Evolutionary conservation across 2,797 vertebrate genomes (phyloP).

Genomic region (Protonibea diacanthus): DNA sequence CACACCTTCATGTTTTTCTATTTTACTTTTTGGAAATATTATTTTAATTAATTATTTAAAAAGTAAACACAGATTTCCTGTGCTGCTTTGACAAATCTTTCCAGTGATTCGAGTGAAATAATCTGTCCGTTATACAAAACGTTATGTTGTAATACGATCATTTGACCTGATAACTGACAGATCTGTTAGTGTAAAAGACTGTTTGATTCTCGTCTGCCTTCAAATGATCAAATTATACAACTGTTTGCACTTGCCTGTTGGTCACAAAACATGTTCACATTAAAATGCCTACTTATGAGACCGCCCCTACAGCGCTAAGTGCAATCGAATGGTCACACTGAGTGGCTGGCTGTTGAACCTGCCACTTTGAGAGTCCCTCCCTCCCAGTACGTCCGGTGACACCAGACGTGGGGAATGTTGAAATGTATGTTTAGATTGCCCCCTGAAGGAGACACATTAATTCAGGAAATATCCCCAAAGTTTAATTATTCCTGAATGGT

Average conservation of each 20-base stretch:
- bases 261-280: constrained; percentile 53
- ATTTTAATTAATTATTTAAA: neutral
- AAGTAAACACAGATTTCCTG: neutral
- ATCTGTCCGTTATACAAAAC: too few species aligned
- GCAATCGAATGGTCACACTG: constrained; percentile 64
- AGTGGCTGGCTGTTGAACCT: constrained; percentile 74
- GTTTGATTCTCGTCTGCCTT: constrained; percentile 17
- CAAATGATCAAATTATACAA: constrained; percentile 32
- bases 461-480: constrained; percentile 81
- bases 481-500: constrained; percentile 86
- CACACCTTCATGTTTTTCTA: neutral
- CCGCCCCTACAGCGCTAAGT: constrained; percentile 56
- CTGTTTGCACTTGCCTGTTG: constrained; percentile 33
- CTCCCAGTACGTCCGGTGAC: constrained; percentile 40
- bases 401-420: constrained; percentile 33
- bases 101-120: neutral
- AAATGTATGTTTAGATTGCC: constrained; percentile 76
- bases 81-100: neutral
- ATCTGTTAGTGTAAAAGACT: constrained; percentile 34
- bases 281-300: constrained; percentile 64
- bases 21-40: neutral
- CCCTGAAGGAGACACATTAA: constrained; percentile 76
- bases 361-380: constrained; percentile 50
- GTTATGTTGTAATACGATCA: neutral
- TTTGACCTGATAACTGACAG: constrained; percentile 33